Conservation (phyloP, 2,113 vertebrate species). For the Malurus alboscapulatus region DNA sequence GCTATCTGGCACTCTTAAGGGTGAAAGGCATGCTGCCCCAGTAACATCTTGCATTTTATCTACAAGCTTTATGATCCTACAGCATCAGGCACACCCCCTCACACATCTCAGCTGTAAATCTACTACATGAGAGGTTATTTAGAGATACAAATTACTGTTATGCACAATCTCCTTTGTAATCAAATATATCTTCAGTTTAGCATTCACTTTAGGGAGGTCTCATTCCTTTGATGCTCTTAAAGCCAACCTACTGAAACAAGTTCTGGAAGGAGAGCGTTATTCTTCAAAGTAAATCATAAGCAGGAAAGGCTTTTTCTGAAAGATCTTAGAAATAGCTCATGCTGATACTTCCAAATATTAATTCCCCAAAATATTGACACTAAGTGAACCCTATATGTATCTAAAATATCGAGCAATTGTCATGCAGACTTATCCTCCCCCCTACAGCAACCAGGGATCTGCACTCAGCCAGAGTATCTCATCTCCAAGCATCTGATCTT, state of each 20-base stretch:
- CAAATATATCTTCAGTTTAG: conserved; percentile 58
- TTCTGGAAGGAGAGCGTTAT: background rate
- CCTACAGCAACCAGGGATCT: background rate
- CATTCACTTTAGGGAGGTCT: conserved; percentile 28
- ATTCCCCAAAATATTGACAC: background rate
- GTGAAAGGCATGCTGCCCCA: background rate
- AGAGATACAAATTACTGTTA: conserved; percentile 55
- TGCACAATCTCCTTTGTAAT: conserved; percentile 42
- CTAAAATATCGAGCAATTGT: background rate
- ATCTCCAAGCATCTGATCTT: background rate
- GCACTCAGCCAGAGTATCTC: background rate
- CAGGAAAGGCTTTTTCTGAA: background rate
- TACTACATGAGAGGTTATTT: conserved; percentile 42
- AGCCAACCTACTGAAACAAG: conserved; percentile 46
- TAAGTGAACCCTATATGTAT: background rate
- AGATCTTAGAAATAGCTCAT: conserved; percentile 9
- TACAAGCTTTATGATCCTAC: conserved; percentile 25
- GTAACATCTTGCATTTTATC: background rate
- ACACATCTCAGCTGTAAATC: conserved; percentile 41
- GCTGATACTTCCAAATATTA: background rate
- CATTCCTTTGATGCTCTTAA: conserved; percentile 47
- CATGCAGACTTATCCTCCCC: background rate
- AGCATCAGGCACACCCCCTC: background rate
- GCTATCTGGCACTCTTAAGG: background rate
- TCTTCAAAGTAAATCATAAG: conserved; percentile 18